Conservation (phyloP, 1,140 invertebrate genomes). For the Hycleus cichorii region DNA sequence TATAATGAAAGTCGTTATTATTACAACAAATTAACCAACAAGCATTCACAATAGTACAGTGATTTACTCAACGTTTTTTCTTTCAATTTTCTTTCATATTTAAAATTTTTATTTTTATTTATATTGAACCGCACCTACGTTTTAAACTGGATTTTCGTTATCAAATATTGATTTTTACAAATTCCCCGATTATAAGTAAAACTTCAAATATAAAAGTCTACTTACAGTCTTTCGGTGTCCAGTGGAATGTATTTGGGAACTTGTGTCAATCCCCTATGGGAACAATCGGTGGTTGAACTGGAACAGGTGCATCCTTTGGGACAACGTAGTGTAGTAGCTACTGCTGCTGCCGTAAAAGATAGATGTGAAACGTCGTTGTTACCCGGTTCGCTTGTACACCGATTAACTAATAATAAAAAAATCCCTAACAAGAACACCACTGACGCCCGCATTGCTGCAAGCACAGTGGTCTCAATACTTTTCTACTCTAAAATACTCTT, state of each 20-base stretch:
- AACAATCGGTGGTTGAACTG: constrained; percentile 71
- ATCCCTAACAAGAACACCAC: constrained; percentile 15
- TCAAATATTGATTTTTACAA: background rate
- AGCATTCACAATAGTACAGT: too few species aligned
- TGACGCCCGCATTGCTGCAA: constrained; percentile 14
- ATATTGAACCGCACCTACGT: too few species aligned
- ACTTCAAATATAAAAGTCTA: constrained; percentile 31
- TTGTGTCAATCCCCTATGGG: constrained; percentile 67
- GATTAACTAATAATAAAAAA: constrained; percentile 13
- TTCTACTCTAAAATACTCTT: constrained; percentile 7
- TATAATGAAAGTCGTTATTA: too few species aligned
- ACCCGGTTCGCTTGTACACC: constrained; percentile 12
- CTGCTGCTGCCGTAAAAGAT: constrained; percentile 13
- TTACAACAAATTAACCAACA: too few species aligned
- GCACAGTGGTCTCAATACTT: background rate
- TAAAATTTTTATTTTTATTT: too few species aligned
- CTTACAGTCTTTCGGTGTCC: constrained; percentile 79
- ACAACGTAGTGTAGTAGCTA: constrained; percentile 42
- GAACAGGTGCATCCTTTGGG: constrained; percentile 74
- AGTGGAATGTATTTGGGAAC: constrained; percentile 67
- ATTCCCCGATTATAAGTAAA: background rate
- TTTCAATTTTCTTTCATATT: too few species aligned
- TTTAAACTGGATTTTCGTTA: too few species aligned
- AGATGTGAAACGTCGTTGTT: constrained; percentile 12
- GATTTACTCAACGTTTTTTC: too few species aligned